Evolutionary conservation across 2,113 vertebrate genomes (phyloP).

Genomic region (Phocoena sinus): DNA sequence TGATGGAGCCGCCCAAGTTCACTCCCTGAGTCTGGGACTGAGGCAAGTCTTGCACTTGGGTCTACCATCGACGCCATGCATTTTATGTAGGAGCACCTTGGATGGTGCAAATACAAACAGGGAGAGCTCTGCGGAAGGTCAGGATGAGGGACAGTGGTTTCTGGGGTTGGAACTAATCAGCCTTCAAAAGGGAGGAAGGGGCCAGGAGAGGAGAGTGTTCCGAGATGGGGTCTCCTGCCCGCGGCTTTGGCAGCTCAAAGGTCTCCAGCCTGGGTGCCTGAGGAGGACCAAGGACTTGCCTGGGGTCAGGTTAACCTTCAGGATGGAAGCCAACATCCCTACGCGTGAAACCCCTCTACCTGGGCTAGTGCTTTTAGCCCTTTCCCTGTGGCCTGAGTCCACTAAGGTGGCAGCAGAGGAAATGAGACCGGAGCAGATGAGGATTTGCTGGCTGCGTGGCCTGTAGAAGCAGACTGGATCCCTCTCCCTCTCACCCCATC

Average conservation of each 20-base stretch:
- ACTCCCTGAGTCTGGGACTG: not conserved
- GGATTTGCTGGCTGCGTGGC: not conserved
- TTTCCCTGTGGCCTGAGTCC: not conserved
- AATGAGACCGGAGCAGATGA: not conserved
- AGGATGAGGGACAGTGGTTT: too few species aligned
- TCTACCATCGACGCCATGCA: fast-evolving
- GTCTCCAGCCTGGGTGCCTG: not conserved
- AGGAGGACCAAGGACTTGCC: not conserved
- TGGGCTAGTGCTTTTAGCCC: fast-evolving
- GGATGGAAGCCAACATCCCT: not conserved
- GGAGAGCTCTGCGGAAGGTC: not conserved
- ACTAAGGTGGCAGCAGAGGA: not conserved
- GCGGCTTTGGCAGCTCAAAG: not conserved
- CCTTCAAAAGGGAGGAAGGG: not conserved
- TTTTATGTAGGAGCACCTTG: not conserved
- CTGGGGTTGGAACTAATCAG: not conserved
- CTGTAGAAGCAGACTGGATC: not conserved
- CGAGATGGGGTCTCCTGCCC: not conserved
- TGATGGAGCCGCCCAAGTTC: not conserved
- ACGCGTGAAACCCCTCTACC: fast-evolving
- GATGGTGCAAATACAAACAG: not conserved
- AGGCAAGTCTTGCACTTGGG: not conserved
- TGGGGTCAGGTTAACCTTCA: not conserved
- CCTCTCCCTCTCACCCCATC: not conserved
- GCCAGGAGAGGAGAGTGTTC: not conserved